These are phyloP conservation scores for Phallusia fumigata DNA, from an alignment of 23 tunicate species.

Conservation along the genomic window DNA sequence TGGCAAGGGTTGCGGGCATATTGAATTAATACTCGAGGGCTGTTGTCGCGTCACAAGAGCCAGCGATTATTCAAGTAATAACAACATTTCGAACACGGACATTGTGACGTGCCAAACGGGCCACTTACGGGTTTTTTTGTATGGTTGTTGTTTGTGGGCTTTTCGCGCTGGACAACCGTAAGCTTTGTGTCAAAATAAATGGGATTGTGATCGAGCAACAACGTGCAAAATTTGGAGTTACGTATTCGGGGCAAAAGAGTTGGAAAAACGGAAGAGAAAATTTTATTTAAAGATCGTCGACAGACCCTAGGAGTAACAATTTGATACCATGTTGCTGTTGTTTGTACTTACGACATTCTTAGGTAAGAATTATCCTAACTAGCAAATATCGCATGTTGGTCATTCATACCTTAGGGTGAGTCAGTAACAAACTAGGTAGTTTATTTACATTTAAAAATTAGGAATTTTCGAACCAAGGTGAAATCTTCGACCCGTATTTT, in stretches of 20 bases:
- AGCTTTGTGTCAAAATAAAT: constrained; percentile 1
- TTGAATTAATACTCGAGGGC: neutral
- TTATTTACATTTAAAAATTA: too few species aligned
- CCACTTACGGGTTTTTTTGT: neutral
- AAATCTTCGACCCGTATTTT: neutral
- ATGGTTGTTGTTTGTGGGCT: neutral
- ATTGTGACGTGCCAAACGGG: constrained; percentile 6
- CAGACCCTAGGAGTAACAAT: too few species aligned
- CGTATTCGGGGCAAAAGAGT: too few species aligned
- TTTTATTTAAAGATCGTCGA: too few species aligned
- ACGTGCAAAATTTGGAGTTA: neutral
- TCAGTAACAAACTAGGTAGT: too few species aligned
- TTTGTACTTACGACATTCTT: neutral
- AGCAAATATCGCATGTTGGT: too few species aligned
- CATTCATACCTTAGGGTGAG: too few species aligned
- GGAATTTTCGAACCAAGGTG: too few species aligned
- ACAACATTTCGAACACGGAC: neutral
- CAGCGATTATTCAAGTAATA: neutral
- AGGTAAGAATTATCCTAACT: neutral
- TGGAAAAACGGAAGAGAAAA: too few species aligned
- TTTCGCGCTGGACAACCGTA: constrained; percentile 6
- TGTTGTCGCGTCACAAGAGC: neutral
- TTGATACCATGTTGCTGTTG: neutral
- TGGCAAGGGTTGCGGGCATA: neutral
- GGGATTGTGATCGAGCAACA: neutral